phyloP scores from a whole-genome alignment of 2,888 invertebrate species.

The Sialis fuliginosa region DNA sequence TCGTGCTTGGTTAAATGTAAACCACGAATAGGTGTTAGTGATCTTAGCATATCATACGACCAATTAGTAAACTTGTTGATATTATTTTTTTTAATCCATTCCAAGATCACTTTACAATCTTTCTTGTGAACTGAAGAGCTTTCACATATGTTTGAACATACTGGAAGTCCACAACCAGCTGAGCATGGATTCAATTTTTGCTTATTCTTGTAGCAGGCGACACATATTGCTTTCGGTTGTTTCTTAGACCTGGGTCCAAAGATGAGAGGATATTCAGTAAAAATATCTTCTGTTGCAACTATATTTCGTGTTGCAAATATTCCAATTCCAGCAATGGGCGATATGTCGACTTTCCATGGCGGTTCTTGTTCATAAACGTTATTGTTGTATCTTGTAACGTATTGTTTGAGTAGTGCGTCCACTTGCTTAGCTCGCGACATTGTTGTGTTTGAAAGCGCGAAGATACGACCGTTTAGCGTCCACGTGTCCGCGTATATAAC shows the following conservation, averaged over 20 bases:
- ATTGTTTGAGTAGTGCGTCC: too few relatives aligned
- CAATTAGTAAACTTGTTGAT: slow-evolving; percentile 18
- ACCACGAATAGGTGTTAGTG: slow-evolving; percentile 27
- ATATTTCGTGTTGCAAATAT: background rate
- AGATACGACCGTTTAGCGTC: too few relatives aligned
- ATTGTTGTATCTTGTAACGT: too few relatives aligned
- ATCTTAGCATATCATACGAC: slow-evolving; percentile 22
- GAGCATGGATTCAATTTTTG: slow-evolving; percentile 29
- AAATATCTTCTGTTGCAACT: slow-evolving; percentile 42
- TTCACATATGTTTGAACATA: slow-evolving; percentile 49
- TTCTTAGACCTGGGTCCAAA: slow-evolving; percentile 45
- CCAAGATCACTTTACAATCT: slow-evolving; percentile 40
- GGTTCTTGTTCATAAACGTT: too few relatives aligned
- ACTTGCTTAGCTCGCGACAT: too few relatives aligned
- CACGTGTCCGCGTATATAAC: too few relatives aligned
- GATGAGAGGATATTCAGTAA: slow-evolving; percentile 49
- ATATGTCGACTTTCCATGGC: background rate
- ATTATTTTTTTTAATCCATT: slow-evolving; percentile 26
- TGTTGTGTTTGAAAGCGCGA: too few relatives aligned
- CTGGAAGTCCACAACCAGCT: slow-evolving; percentile 44
- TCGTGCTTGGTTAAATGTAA: slow-evolving; percentile 26
- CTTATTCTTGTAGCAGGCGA: slow-evolving; percentile 38
- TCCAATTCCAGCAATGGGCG: background rate
- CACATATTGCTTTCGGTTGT: slow-evolving; percentile 36
- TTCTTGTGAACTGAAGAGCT: slow-evolving; percentile 32